Evolutionary conservation across 2,113 vertebrate species (phyloP).

Genomic region (Oceanodroma tethys): DNA sequence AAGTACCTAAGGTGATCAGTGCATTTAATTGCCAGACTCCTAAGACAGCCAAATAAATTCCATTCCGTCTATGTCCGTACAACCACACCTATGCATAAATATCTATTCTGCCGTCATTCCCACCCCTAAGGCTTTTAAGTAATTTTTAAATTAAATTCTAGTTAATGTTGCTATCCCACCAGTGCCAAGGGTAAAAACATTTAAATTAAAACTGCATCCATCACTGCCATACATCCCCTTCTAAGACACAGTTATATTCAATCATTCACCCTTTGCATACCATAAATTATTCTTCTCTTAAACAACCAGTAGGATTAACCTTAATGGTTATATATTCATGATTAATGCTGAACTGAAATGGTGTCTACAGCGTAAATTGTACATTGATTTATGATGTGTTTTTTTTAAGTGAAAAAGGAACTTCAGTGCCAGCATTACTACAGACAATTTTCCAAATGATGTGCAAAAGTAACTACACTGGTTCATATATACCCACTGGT

Average conservation of each 20-base stretch:
- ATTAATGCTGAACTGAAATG: background rate
- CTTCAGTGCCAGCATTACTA: background rate
- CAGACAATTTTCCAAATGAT: background rate
- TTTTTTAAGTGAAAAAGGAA: background rate
- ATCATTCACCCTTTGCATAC: background rate
- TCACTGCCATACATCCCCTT: background rate
- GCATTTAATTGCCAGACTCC: background rate
- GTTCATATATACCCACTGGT: background rate
- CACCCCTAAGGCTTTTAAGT: background rate
- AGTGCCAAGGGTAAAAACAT: constrained; percentile 7
- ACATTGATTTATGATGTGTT: background rate
- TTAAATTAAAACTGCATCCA: constrained; percentile 3
- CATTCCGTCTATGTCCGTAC: background rate
- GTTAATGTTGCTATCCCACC: background rate
- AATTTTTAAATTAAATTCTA: constrained; percentile 3
- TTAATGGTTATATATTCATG: background rate
- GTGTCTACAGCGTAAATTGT: background rate
- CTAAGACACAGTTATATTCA: background rate
- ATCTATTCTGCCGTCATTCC: background rate
- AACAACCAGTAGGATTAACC: background rate
- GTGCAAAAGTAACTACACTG: background rate
- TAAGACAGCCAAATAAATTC: background rate
- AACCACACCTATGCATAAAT: background rate
- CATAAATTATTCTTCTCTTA: background rate
- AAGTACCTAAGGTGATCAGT: background rate